phyloP scores from a whole-genome alignment of 2,113 vertebrate genomes.

The Verasper variegatus region DNA sequence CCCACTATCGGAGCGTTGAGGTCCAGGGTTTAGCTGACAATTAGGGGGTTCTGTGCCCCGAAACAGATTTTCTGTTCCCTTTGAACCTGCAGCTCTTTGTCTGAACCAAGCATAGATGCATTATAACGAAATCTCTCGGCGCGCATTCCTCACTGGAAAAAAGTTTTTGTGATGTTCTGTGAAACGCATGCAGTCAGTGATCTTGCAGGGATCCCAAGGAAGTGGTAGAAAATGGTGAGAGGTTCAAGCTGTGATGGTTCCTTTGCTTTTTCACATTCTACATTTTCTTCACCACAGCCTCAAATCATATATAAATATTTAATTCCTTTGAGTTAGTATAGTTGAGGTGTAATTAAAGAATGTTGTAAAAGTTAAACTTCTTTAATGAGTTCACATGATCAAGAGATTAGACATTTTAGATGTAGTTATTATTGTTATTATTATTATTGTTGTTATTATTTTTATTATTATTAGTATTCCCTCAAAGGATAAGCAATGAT shows the following conservation, averaged over 20 bases:
- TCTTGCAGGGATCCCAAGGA: not conserved
- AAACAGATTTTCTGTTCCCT: slow-evolving; percentile 12
- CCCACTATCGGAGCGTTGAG: slow-evolving; percentile 63
- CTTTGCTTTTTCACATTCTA: not conserved
- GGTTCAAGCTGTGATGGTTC: not conserved
- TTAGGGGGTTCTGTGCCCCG: slow-evolving; percentile 30
- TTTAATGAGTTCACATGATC: not conserved
- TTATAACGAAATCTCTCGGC: not conserved
- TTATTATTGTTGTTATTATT: not conserved
- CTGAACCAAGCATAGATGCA: slow-evolving; percentile 3
- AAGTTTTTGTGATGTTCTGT: not conserved
- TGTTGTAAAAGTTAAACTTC: not conserved
- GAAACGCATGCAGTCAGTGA: not conserved
- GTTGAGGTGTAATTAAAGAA: not conserved
- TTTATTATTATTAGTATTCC: not conserved
- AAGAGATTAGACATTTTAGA: not conserved
- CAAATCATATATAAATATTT: not conserved
- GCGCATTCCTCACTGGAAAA: not conserved
- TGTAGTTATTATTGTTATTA: no score
- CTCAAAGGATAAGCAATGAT: no score
- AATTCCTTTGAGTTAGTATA: not conserved
- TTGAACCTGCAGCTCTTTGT: slow-evolving; percentile 44
- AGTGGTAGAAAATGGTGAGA: not conserved
- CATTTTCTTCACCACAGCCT: not conserved
- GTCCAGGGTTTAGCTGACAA: slow-evolving; percentile 50